Evolutionary conservation across 1,140 invertebrate species (phyloP).

Genomic region (Amyelois transitella): DNA sequence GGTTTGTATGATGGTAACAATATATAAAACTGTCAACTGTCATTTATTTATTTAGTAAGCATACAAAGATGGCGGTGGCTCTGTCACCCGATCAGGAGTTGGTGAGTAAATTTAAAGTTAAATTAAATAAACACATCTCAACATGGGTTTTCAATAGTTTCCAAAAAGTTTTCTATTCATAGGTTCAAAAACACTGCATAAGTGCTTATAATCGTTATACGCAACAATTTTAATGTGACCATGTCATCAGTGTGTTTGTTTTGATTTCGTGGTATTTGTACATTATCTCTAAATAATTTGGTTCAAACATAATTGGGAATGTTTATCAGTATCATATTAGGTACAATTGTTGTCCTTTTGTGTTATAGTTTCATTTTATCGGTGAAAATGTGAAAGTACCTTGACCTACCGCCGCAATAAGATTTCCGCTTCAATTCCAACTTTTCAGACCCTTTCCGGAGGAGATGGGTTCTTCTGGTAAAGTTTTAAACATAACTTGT

Average conservation of each 20-base stretch:
- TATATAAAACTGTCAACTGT: slow-evolving; percentile 3
- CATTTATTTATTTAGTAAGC: slow-evolving; percentile 7
- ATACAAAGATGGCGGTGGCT: slow-evolving; percentile 78
- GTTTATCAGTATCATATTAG: background rate
- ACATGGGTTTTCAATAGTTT: no score
- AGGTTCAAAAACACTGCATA: background rate
- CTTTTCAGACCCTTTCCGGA: background rate
- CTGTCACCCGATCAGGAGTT: slow-evolving; percentile 81
- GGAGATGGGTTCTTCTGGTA: background rate
- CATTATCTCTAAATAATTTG: no score
- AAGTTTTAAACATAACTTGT: background rate
- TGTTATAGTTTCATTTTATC: background rate
- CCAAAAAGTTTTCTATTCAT: background rate
- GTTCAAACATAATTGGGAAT: no score
- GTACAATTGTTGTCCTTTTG: background rate
- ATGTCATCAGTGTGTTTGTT: slow-evolving; percentile 71
- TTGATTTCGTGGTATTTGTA: slow-evolving; percentile 45
- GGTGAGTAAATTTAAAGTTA: slow-evolving; percentile 73
- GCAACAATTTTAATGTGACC: slow-evolving; percentile 35
- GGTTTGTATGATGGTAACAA: slow-evolving; percentile 1
- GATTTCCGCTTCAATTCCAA: background rate
- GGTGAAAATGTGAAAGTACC: background rate
- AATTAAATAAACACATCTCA: no score
- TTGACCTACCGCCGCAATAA: background rate
- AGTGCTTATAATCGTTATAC: background rate